Evolutionary conservation across 2,888 invertebrate species (phyloP).

Genomic region (Atherix ibis): DNA sequence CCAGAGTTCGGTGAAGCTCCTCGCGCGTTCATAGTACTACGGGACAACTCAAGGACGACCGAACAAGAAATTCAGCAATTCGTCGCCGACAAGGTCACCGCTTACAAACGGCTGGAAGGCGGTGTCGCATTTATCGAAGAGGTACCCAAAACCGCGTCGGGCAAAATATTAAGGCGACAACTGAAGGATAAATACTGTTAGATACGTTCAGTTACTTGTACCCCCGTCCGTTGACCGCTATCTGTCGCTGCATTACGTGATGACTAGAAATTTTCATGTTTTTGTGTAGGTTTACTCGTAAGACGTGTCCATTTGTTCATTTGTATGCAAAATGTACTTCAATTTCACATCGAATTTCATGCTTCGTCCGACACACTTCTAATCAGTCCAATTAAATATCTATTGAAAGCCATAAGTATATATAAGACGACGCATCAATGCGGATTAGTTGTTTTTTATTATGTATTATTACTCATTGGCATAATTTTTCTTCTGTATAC

Average conservation of each 20-base stretch:
- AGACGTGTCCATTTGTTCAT: background rate
- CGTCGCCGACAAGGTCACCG: constrained; percentile 50
- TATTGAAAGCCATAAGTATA: no score
- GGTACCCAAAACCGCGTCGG: constrained; percentile 61
- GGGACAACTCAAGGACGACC: constrained; percentile 31
- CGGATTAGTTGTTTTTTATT: no score
- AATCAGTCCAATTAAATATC: no score
- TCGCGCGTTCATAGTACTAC: constrained; percentile 51
- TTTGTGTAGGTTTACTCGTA: background rate
- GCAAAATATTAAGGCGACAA: constrained; percentile 56
- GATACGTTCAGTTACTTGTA: background rate
- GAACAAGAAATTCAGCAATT: constrained; percentile 43
- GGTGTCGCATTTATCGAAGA: constrained; percentile 47
- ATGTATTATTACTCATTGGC: no score
- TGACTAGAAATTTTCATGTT: background rate
- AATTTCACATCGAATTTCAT: no score
- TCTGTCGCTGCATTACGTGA: background rate
- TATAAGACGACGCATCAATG: no score
- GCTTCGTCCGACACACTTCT: no score
- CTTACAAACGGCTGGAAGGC: constrained; percentile 58
- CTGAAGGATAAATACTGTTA: constrained; percentile 31
- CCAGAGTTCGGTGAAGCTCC: constrained; percentile 55
- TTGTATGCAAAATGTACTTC: background rate
- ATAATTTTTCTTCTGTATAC: no score
- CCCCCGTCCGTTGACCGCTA: background rate